Percentiles rank a stretch among this genome's conserved stretches.
Conservation (phyloP, 2,888 invertebrate species). For the Caradrina kadenii region DNA sequence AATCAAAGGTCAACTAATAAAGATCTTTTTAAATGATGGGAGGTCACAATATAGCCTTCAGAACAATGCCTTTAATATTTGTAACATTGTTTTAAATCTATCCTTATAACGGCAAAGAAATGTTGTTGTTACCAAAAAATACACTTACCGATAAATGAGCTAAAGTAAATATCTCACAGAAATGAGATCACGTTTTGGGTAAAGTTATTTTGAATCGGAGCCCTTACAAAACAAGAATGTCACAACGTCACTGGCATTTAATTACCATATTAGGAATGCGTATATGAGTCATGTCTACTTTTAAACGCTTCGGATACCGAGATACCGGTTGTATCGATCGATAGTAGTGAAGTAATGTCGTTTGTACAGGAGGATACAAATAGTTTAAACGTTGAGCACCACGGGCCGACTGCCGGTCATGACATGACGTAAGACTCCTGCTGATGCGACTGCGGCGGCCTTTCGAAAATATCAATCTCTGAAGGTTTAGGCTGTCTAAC, state of each 20-base stretch:
- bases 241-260: slow-evolving; percentile 55
- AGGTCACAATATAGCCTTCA: slow-evolving; percentile 45
- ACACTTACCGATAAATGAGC: slow-evolving; percentile 13
- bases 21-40: slow-evolving; percentile 45
- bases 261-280: slow-evolving; percentile 67
- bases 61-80: slow-evolving; percentile 11
- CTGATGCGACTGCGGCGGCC: slow-evolving; percentile 68
- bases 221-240: slow-evolving; percentile 63
- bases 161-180: slow-evolving; percentile 14
- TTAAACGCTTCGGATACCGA: slow-evolving; percentile 66
- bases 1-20: slow-evolving; percentile 54
- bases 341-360: slow-evolving; percentile 69
- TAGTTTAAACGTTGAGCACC: slow-evolving; percentile 86
- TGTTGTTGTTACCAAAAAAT: neutral
- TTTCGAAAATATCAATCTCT: slow-evolving; percentile 70
- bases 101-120: neutral
- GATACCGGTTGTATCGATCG: slow-evolving; percentile 67
- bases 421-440: slow-evolving; percentile 78
- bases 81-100: slow-evolving; percentile 12
- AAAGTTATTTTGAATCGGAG: slow-evolving; percentile 38
- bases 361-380: slow-evolving; percentile 69
- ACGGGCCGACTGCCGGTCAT: slow-evolving; percentile 68
- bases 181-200: slow-evolving; percentile 35
- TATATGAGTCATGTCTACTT: slow-evolving; percentile 78
- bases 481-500: slow-evolving; percentile 65